Conservation (phyloP, 1,140 invertebrate species). For the Ooceraea biroi region DNA sequence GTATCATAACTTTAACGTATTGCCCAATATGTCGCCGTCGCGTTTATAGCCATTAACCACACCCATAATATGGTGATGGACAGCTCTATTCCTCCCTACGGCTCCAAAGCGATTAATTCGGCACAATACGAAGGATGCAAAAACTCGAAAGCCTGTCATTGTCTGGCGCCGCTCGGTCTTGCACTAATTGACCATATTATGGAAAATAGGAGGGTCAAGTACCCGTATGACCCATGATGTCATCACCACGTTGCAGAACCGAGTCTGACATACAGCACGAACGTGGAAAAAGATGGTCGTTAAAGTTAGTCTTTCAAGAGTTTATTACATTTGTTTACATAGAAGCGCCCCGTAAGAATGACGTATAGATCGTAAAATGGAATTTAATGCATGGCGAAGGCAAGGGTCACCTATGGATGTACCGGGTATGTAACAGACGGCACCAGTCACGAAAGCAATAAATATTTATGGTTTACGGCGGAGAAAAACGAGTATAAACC, state of each 20-base stretch:
- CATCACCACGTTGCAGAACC: slow-evolving; percentile 68
- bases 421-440: slow-evolving; percentile 28
- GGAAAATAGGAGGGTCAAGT: slow-evolving; percentile 78
- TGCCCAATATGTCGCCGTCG: slow-evolving; percentile 7
- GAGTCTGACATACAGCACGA: slow-evolving; percentile 12
- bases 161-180: slow-evolving; percentile 61
- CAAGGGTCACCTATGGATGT: slow-evolving; percentile 47
- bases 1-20: slow-evolving; percentile 24
- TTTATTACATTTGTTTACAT: slow-evolving; percentile 61
- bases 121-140: slow-evolving; percentile 45
- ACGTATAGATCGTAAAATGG: slow-evolving; percentile 62
- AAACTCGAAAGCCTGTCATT: slow-evolving; percentile 60
- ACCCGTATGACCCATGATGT: slow-evolving; percentile 74
- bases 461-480: slow-evolving; percentile 48
- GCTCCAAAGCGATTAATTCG: slow-evolving; percentile 56
- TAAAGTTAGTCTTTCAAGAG: slow-evolving; percentile 32
- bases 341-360: slow-evolving; percentile 44
- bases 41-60: slow-evolving; percentile 39
- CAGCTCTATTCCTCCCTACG: slow-evolving; percentile 13
- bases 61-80: slow-evolving; percentile 47
- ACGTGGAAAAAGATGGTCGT: slow-evolving; percentile 47
- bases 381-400: slow-evolving; percentile 57
- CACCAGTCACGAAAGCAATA: slow-evolving; percentile 32
- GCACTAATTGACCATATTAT: slow-evolving; percentile 79
- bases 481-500: slow-evolving; percentile 36